phyloP scores from a whole-genome alignment of 2,888 invertebrate genomes.

The Cephus sareptanus region DNA sequence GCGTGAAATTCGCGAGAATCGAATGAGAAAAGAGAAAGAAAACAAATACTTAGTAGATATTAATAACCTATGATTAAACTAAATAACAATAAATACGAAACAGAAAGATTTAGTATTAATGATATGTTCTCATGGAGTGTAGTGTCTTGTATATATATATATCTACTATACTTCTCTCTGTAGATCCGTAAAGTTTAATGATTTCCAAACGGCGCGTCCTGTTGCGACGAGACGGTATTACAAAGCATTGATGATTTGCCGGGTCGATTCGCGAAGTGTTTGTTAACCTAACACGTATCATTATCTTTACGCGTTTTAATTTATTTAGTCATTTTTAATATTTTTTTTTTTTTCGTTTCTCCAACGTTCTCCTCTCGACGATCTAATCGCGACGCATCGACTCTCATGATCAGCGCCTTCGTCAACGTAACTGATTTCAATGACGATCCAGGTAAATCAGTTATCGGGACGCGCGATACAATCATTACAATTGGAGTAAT shows the following conservation, averaged over 20 bases:
- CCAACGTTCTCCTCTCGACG: neutral
- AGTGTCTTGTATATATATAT: conserved; percentile 63
- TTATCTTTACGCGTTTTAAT: neutral
- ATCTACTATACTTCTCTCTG: conserved; percentile 57
- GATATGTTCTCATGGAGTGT: conserved; percentile 64
- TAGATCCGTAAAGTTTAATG: conserved; percentile 46
- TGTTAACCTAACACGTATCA: neutral
- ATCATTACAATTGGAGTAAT: neutral
- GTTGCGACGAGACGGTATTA: neutral
- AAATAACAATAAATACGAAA: conserved; percentile 55
- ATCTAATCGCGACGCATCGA: neutral
- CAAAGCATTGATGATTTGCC: conserved; percentile 9
- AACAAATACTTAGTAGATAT: conserved; percentile 37
- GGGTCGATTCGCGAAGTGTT: neutral
- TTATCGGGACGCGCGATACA: neutral
- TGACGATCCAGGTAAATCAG: neutral
- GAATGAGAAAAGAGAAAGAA: conserved; percentile 23
- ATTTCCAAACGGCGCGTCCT: conserved; percentile 21
- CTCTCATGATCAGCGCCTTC: neutral
- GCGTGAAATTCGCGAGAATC: conserved; percentile 1
- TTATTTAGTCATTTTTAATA: neutral
- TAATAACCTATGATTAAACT: conserved; percentile 35
- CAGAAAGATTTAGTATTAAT: conserved; percentile 57
- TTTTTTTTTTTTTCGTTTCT: neutral
- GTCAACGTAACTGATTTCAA: neutral